These are phyloP conservation scores for Catajapyx aquilonaris DNA, from an alignment of 1,140 invertebrate species.

Conservation along the genomic window DNA sequence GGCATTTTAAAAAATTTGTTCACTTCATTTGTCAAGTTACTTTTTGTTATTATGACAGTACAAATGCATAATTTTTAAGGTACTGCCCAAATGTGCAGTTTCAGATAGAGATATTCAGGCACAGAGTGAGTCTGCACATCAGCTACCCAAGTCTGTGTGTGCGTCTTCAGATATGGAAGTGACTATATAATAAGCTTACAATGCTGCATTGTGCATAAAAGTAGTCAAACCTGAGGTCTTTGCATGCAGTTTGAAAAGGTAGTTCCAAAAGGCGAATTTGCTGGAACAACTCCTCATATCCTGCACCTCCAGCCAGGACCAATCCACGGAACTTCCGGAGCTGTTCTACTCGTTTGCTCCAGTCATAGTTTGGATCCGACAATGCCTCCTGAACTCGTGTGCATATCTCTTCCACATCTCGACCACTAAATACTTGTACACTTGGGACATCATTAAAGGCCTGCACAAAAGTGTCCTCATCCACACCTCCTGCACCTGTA, in stretches of 20 bases:
- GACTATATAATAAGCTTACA: too few species aligned
- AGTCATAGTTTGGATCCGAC: constrained; percentile 61
- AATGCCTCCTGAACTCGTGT: constrained; percentile 50
- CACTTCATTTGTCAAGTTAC: too few species aligned
- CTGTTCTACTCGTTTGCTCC: constrained; percentile 80
- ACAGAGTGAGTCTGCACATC: too few species aligned
- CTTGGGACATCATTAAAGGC: constrained; percentile 66
- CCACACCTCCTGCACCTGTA: constrained; percentile 61
- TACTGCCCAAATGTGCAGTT: too few species aligned
- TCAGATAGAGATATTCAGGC: too few species aligned
- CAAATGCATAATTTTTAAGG: too few species aligned
- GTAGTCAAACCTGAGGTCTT: constrained; percentile 55
- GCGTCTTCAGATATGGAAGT: too few species aligned
- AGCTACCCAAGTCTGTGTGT: too few species aligned
- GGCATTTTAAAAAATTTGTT: too few species aligned
- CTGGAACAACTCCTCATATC: constrained; percentile 60
- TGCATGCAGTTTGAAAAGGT: constrained; percentile 59
- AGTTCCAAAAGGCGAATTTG: constrained; percentile 58
- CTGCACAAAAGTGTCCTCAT: constrained; percentile 66
- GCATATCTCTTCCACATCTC: constrained; percentile 67
- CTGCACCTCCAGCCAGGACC: constrained; percentile 50
- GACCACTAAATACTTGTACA: constrained; percentile 57
- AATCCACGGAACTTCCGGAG: constrained; percentile 67
- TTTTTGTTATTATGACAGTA: too few species aligned
- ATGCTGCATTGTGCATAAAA: too few species aligned